phyloP scores from a whole-genome alignment of 2,113 vertebrate genomes.

The Sander vitreus region DNA sequence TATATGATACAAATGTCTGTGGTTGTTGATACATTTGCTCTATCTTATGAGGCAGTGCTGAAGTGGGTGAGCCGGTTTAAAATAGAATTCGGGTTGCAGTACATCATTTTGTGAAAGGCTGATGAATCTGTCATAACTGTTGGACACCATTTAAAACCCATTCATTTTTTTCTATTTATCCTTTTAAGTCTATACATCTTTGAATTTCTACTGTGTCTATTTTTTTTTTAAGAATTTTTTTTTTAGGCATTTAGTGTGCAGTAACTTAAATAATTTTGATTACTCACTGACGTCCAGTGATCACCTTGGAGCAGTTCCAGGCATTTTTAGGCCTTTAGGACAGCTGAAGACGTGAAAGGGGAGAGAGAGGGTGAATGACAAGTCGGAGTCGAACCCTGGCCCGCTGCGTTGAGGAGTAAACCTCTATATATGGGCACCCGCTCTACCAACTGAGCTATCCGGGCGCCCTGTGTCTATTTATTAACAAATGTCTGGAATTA shows the following conservation, averaged over 20 bases:
- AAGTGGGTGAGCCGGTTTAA: slow-evolving; percentile 10
- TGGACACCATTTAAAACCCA: background rate
- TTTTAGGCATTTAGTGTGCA: too few relatives aligned
- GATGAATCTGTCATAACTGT: slow-evolving; percentile 8
- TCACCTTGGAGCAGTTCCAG: too few relatives aligned
- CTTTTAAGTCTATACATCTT: background rate
- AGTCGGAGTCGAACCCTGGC: too few relatives aligned
- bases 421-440: too few relatives aligned
- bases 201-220: background rate
- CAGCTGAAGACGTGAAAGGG: too few relatives aligned
- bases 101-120: background rate
- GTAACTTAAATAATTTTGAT: too few relatives aligned
- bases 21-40: slow-evolving; percentile 10
- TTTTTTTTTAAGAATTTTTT: too few relatives aligned
- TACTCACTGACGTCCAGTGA: too few relatives aligned
- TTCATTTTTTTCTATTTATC: background rate
- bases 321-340: too few relatives aligned
- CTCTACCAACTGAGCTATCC: too few relatives aligned
- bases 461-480: background rate
- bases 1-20: slow-evolving; percentile 8
- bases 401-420: too few relatives aligned
- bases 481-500: background rate
- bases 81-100: background rate
- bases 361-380: too few relatives aligned
- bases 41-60: slow-evolving; percentile 27